Evolutionary conservation across 2,797 vertebrate genomes (phyloP).

Genomic region (Gymnothorax javanicus): DNA sequence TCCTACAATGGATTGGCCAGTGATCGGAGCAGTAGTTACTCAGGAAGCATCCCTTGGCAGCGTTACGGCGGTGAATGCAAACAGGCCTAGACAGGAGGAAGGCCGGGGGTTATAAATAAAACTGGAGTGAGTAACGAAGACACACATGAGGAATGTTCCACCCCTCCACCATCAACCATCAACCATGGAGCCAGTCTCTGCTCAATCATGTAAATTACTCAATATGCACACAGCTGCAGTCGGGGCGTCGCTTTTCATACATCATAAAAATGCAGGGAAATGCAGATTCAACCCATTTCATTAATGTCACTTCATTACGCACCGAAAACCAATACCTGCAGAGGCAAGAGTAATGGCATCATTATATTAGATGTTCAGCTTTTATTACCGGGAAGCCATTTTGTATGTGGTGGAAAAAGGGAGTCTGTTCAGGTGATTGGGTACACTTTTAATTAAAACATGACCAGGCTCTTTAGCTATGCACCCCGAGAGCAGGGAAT

Average conservation of each 20-base stretch:
- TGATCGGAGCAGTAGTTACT: no score
- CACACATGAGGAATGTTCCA: neutral
- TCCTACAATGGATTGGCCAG: no score
- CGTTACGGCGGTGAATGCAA: no score
- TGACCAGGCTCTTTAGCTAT: constrained; percentile 26
- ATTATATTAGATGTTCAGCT: neutral
- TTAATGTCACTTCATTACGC: constrained; percentile 10
- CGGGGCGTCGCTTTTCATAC: neutral
- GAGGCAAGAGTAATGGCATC: neutral
- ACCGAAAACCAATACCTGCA: neutral
- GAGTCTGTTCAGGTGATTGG: constrained; percentile 30
- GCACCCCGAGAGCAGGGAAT: constrained; percentile 24
- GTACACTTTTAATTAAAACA: constrained; percentile 48
- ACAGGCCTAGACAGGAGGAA: no score
- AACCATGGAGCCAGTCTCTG: neutral
- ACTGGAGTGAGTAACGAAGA: no score
- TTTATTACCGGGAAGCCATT: neutral
- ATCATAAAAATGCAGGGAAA: neutral
- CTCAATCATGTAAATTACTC: neutral
- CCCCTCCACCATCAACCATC: neutral
- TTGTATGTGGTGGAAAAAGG: neutral
- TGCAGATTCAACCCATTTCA: neutral
- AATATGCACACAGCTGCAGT: neutral
- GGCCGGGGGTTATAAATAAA: no score
- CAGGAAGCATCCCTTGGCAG: no score